These are phyloP conservation scores for Bombus confusus DNA, from an alignment of 1,140 invertebrate species.

Conservation along the genomic window DNA sequence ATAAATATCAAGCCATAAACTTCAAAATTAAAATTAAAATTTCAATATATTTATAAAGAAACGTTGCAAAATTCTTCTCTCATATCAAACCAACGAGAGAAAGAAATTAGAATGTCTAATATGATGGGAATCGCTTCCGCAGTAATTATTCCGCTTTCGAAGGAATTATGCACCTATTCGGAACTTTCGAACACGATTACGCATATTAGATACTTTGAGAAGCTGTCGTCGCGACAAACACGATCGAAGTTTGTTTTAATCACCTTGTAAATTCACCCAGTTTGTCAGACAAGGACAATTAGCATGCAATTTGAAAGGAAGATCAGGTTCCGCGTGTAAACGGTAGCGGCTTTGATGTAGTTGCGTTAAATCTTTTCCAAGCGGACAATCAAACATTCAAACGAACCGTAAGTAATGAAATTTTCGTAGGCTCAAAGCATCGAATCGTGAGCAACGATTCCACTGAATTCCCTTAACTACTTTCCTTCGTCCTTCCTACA, in stretches of 20 bases:
- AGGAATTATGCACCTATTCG: not conserved
- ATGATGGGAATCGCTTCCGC: not conserved
- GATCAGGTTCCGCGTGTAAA: constrained; percentile 1
- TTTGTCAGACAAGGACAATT: constrained; percentile 32
- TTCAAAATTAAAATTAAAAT: not conserved
- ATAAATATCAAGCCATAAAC: not conserved
- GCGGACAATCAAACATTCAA: constrained; percentile 32
- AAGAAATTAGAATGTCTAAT: too few species aligned
- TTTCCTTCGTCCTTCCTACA: not conserved
- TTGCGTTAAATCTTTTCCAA: constrained; percentile 12
- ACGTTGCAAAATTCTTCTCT: not conserved
- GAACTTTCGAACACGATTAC: not conserved
- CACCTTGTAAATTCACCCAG: constrained; percentile 34
- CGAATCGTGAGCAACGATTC: not conserved
- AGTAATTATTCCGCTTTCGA: not conserved
- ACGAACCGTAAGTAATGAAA: constrained; percentile 35
- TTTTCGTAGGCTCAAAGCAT: constrained; percentile 30
- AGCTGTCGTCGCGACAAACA: not conserved
- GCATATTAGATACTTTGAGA: not conserved
- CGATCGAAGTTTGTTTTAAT: constrained; percentile 23
- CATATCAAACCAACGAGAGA: not conserved
- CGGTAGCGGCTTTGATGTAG: constrained; percentile 13
- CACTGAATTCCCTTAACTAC: not conserved
- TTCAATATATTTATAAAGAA: not conserved
- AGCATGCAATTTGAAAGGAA: constrained; percentile 49